Conservation (phyloP, 2,888 invertebrate genomes). For the Acronicta alni region DNA sequence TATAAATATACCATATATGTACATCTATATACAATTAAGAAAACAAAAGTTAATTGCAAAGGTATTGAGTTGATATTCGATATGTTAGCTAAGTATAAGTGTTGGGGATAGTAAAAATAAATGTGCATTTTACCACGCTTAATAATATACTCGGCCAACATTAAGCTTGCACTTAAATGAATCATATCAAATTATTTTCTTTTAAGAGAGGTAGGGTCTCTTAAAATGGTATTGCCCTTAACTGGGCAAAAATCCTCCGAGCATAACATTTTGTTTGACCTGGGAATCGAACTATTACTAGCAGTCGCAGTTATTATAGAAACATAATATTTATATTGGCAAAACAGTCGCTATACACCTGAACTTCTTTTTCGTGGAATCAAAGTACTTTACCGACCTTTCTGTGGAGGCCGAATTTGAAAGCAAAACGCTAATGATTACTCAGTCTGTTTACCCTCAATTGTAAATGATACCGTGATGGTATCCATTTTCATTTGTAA, state of each 20-base stretch:
- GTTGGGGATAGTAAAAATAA: too few relatives aligned
- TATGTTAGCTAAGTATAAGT: not conserved
- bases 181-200: not conserved
- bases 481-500: slow-evolving; percentile 32
- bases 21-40: too few relatives aligned
- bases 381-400: not conserved
- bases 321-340: too few relatives aligned
- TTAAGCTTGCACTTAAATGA: not conserved
- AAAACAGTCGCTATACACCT: too few relatives aligned
- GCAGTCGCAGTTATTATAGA: too few relatives aligned
- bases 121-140: not conserved
- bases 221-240: too few relatives aligned
- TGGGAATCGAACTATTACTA: too few relatives aligned
- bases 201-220: too few relatives aligned
- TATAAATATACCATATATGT: too few relatives aligned
- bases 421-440: slow-evolving; percentile 43
- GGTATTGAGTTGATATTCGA: not conserved
- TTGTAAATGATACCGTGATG: slow-evolving; percentile 34
- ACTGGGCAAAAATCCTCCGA: too few relatives aligned
- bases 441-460: slow-evolving; percentile 40
- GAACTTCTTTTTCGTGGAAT: slow-evolving; percentile 18
- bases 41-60: not conserved
- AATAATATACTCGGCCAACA: not conserved
- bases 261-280: too few relatives aligned
- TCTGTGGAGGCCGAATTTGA: slow-evolving; percentile 32